Base-by-base conservation (phyloP, 1,140 invertebrate genomes). In the Chymomyza costata region DNA sequence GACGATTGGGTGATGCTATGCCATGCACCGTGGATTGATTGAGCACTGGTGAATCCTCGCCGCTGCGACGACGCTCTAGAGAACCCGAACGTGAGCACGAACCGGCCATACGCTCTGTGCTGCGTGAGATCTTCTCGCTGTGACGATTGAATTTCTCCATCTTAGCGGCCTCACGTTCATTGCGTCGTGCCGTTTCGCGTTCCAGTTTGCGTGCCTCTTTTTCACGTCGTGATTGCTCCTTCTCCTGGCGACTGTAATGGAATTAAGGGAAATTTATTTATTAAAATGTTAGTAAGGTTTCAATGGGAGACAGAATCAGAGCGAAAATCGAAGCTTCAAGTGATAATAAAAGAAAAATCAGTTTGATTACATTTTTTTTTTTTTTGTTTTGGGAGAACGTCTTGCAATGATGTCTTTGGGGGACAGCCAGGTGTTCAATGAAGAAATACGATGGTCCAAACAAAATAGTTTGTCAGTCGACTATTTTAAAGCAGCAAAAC, bases 1-100 rank as follows among this genome's bases (percentile, higher is more conserved):
- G 89, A n/a, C 90, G 87, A 17, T 91, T 91, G 1, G 92, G 91
- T 53, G 90, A 91, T 62, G 90, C 88, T 48, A 89, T 90, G 39
- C 89, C 84, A 25, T 86, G 84, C 8, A 86, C 83, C 17, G 84
- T 86, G 15, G 83, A 85, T 58, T 85, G 84, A 53, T 85, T 86
- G 48, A 90, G 89, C 54, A 89, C 88, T 0, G 81, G 74, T 6
- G 69, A 81, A 38, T 86, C 85, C 41, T 85, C 78, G 28, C 88
- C 88, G 15, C 89, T 89, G 53, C 86, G 88, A 37, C 89, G 84
- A n/a, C 90, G 86, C 68, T 91, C 89, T 43, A 85, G 52, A 14
- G 84, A 86, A 19, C 82, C 83, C 17, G 84, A 86, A 19, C 84
- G 73, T 6, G 76, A 59, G 0, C 67, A 59, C 2, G 45, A 56